Evolutionary conservation across 2,113 vertebrate species (phyloP).

Genomic region (Podarcis muralis): DNA sequence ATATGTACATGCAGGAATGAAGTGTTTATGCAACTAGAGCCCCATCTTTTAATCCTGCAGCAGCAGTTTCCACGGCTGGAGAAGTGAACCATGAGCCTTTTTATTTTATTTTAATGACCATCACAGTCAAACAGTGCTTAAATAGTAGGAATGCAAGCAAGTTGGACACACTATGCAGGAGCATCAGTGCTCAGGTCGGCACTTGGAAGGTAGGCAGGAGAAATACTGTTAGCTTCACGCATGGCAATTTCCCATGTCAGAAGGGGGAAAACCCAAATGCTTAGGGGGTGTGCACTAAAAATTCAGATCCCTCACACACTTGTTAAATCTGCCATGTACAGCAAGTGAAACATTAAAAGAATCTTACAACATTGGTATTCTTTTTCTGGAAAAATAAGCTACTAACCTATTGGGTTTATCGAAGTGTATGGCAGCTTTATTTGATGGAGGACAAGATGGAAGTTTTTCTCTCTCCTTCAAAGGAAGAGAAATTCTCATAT

Average conservation of each 20-base stretch:
- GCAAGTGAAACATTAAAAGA: not conserved
- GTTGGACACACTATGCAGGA: not conserved
- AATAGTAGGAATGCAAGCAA: not conserved
- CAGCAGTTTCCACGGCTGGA: too few relatives aligned
- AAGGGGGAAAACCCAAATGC: not conserved
- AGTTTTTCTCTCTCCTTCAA: slow-evolving; percentile 77
- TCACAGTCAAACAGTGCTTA: not conserved
- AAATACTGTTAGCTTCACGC: not conserved
- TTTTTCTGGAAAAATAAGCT: not conserved
- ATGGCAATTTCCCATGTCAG: not conserved
- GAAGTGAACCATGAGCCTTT: not conserved
- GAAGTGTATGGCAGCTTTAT: slow-evolving; percentile 83
- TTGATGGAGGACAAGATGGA: slow-evolving; percentile 58
- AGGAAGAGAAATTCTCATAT: slow-evolving; percentile 60
- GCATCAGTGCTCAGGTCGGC: not conserved
- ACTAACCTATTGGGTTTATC: slow-evolving; percentile 95
- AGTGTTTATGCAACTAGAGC: not conserved
- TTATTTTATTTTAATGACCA: not conserved
- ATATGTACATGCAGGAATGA: too few relatives aligned
- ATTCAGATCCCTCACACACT: not conserved
- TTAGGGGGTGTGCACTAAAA: not conserved
- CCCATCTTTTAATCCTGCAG: not conserved
- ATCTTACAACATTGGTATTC: not conserved
- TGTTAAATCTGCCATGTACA: not conserved
- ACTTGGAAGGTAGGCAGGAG: not conserved